phyloP scores from a whole-genome alignment of 2,888 invertebrate genomes.

The Trichopria drosophilae region DNA sequence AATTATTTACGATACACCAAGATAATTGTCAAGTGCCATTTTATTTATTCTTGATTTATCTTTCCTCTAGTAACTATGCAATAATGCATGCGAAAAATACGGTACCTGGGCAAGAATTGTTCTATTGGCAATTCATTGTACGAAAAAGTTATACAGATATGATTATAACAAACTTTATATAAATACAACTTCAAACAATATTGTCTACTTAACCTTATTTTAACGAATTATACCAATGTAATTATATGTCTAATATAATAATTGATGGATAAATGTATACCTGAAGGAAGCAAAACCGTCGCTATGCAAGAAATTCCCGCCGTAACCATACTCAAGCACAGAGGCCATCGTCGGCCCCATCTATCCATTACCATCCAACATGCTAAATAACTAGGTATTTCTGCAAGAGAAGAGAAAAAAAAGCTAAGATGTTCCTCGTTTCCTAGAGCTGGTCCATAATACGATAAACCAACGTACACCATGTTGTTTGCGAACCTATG shows the following conservation, averaged over 20 bases:
- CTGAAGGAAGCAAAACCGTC: conserved; percentile 79
- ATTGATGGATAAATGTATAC: too few relatives aligned
- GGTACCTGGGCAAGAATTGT: too few relatives aligned
- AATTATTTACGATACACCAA: too few relatives aligned
- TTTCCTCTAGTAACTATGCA: too few relatives aligned
- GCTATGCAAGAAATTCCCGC: conserved; percentile 81
- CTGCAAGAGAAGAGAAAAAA: conserved; percentile 82
- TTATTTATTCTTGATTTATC: too few relatives aligned
- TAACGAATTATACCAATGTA: too few relatives aligned
- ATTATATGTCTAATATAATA: too few relatives aligned
- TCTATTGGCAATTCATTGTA: conserved; percentile 2
- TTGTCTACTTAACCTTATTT: neutral
- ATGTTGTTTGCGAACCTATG: conserved; percentile 87
- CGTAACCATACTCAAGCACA: conserved; percentile 72
- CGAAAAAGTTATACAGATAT: neutral
- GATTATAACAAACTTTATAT: neutral
- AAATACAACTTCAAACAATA: neutral
- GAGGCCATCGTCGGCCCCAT: conserved; percentile 85
- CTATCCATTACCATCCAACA: conserved; percentile 89
- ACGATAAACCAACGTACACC: conserved; percentile 88
- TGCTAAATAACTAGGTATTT: conserved; percentile 84
- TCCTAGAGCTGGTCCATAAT: conserved; percentile 87
- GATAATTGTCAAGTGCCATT: too few relatives aligned
- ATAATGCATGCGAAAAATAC: too few relatives aligned
- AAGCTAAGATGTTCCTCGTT: conserved; percentile 88